Base-by-base conservation (phyloP, 2,888 invertebrate genomes). In the Oligia latruncula region DNA sequence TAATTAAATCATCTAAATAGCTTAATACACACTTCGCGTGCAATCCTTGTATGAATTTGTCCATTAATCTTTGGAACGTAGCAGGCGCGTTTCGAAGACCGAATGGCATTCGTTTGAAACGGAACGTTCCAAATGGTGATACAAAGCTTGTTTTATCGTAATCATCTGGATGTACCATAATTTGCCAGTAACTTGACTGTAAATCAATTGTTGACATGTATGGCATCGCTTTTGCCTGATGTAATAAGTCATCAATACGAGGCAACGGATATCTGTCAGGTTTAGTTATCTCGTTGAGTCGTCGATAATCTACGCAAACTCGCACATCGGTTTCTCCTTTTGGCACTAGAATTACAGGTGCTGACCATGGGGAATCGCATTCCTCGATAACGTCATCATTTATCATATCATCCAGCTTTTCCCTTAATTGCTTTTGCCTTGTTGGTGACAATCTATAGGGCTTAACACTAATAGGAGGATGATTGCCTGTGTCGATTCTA, bases 101-200 rank as follows among this genome's bases (percentile, higher is more conserved):
- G 66, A 92, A 92, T 0, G 91, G 89, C 91, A 91, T 62, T 62
- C 62, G 62, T 15, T 62, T 29, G 29, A 62, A 62, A 29, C 62
- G 29, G 64, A 17, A 35, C 29, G 29, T 35, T 35, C 64, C 29
- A 35, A 64, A 64, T 35, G 29, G 64, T 35, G 29, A 64, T 64
- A 90, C 84, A 68, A 92, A 91, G 0, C 86, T 83, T 15, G 91
- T 92, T 78, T 91, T 91, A 9, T 83, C 80, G 65, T 82, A 87
- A 78, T 92, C 90, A 46, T 79, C 81, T 60, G 78, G 80, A 58
- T 80, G 62, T 35, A 88, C 78, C 5, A 49, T 65, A 46, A 94
- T 89, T 75, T 94, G 94, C 86, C 91, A 92, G 81, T 94, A 94
- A 0, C 93, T 93, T 6, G 90, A 77, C 62, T 88, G 88, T n/a